These are phyloP conservation scores for Cheilosia scutellata DNA, from an alignment of 2,888 invertebrate species.

Conservation along the genomic window DNA sequence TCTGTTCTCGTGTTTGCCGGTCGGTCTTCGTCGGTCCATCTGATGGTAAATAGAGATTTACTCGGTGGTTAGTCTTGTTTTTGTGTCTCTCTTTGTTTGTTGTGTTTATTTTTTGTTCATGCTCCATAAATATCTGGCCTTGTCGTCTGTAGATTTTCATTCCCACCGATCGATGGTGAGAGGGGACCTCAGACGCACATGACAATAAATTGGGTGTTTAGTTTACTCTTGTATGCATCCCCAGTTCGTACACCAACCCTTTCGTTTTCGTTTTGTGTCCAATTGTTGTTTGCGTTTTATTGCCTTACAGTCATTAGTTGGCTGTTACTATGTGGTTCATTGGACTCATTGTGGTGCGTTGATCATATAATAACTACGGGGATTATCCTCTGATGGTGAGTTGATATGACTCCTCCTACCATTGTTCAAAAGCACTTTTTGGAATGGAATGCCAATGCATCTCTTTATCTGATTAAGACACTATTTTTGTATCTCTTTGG, in stretches of 20 bases:
- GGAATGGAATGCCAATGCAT: not conserved
- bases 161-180: conserved; percentile 33
- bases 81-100: conserved; percentile 7
- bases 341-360: conserved; percentile 37
- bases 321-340: conserved; percentile 34
- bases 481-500: not conserved
- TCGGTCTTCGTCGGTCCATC: not conserved
- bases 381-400: conserved; percentile 32
- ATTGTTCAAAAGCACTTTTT: not conserved
- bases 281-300: conserved; percentile 27
- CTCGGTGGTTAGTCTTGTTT: conserved; percentile 35
- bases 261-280: conserved; percentile 55
- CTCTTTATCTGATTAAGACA: conserved; percentile 22
- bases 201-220: conserved; percentile 70
- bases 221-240: not conserved
- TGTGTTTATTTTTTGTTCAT: conserved; percentile 5
- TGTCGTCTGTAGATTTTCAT: conserved; percentile 18
- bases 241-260: conserved; percentile 64
- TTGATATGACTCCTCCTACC: conserved; percentile 1
- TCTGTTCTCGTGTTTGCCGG: conserved; percentile 14
- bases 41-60: conserved; percentile 56
- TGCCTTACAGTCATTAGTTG: conserved; percentile 1
- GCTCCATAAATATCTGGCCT: conserved; percentile 51
- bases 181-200: conserved; percentile 36
- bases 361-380: conserved; percentile 9